These are phyloP conservation scores for Mormoops blainvillei DNA, from an alignment of 2,113 vertebrate species.

Conservation along the genomic window DNA sequence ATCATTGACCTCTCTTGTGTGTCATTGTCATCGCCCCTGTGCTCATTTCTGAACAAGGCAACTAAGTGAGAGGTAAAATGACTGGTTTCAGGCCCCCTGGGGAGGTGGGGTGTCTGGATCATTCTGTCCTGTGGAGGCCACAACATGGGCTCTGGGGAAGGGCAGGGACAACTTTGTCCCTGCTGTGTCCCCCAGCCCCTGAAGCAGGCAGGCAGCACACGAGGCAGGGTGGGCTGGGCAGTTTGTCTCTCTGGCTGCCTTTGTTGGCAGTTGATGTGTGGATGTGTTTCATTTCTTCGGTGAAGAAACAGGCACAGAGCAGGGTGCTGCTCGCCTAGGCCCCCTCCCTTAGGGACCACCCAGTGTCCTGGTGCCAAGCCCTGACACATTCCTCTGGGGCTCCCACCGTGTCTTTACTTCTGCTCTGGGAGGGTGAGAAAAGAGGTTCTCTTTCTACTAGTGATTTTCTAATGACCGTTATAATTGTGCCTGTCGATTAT, in stretches of 20 bases:
- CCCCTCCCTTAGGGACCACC: not conserved
- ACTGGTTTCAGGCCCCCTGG: not conserved
- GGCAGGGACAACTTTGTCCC: not conserved
- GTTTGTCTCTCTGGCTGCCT: not conserved
- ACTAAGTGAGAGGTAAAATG: not conserved
- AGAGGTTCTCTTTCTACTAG: not conserved
- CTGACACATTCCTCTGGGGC: not conserved
- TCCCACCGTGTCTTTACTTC: not conserved
- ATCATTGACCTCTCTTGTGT: not conserved
- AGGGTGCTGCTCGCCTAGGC: not conserved
- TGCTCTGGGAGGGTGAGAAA: not conserved
- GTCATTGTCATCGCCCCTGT: not conserved
- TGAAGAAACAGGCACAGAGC: not conserved
- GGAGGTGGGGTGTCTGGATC: not conserved
- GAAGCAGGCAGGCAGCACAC: not conserved
- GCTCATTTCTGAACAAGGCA: not conserved
- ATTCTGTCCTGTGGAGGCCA: not conserved
- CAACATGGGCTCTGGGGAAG: not conserved
- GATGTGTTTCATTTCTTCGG: not conserved
- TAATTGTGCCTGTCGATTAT: fast-evolving
- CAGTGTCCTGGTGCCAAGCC: not conserved
- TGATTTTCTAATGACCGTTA: not conserved
- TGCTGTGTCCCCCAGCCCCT: not conserved
- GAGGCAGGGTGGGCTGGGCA: no score
- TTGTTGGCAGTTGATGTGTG: not conserved